These are phyloP conservation scores for Lathronympha strigana DNA, from an alignment of 2,888 invertebrate genomes.

Conservation along the genomic window DNA sequence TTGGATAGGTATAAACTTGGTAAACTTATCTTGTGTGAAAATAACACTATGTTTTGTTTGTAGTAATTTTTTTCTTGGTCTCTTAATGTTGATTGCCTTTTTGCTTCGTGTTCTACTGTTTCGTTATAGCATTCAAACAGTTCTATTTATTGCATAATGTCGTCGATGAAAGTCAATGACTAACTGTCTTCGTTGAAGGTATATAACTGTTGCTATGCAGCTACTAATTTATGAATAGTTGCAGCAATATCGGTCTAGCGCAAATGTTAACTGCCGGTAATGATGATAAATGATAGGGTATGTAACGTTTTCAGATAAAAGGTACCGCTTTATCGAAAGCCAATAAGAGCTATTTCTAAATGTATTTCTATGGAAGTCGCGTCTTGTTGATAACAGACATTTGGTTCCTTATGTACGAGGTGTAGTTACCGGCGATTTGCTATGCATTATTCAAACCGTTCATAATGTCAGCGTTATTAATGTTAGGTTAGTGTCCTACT, in stretches of 20 bases:
- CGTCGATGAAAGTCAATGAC: slow-evolving; percentile 7
- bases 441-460: slow-evolving; percentile 22
- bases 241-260: slow-evolving; percentile 3
- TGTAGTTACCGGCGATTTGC: slow-evolving; percentile 9
- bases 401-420: not conserved
- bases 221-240: slow-evolving; percentile 4
- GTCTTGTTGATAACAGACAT: not conserved
- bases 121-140: not conserved
- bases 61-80: not conserved
- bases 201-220: not conserved
- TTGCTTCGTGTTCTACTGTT: not conserved
- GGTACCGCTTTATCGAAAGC: not conserved
- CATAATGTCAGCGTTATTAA: slow-evolving; percentile 37
- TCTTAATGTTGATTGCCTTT: not conserved
- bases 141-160: not conserved
- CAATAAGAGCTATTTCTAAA: not conserved
- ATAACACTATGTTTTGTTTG: not conserved
- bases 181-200: not conserved
- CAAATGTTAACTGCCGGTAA: not conserved
- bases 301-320: not conserved
- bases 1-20: no score
- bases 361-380: not conserved
- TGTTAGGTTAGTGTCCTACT: slow-evolving; percentile 35
- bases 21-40: no score
- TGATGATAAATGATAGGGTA: slow-evolving; percentile 5